Base-by-base conservation (phyloP, 2,888 invertebrate species). In the Lepidocyrtoides sp. region DNA sequence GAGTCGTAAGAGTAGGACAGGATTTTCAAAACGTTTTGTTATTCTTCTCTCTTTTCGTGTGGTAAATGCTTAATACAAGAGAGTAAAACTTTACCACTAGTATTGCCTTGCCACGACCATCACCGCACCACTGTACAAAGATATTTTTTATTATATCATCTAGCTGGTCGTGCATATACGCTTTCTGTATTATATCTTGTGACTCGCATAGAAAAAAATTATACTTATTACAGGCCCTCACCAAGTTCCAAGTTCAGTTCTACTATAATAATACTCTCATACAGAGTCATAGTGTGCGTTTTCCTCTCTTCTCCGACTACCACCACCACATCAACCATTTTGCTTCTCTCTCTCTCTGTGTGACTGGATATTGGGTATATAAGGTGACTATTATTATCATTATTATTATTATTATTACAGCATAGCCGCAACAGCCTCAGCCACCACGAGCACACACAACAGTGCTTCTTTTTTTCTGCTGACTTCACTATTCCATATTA, bases 321-420 rank as follows among this genome's bases (percentile, higher is more conserved):
- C 36, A 81, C 75, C 48, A 75, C 81, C 81, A 81, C 81, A 81
- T 77, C 77, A 44, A 77, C 57, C 75, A 89, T 81, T 79, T 44
- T 41, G 26, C 77, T 79, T 32, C 66, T 26, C 32, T 32, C 32
- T 66, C 63, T 69, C 69, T 72, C 72, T 41, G 23, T 60, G 23
- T 60, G 23, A 14, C 89, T 85, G 83, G 89, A 89, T 86, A 86
- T 72, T 66, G 84, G 89, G 66, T 84, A 90, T 90, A 90, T 90
- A 90, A 90, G 90, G 90, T 90, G 90, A 90, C 90, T 90, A 89
- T 89, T 88, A 88, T 88, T 89, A 89, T 89, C 79, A 85, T 90
- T 79, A 90, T 89, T 89, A 82, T 89, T 88, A 81, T 88, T 88
- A 84, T 85, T 85, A 90, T 90, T 90, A 90, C 85, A 85, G 90